Base-by-base conservation (phyloP, 2,797 vertebrate genomes). In the Picus viridis region DNA sequence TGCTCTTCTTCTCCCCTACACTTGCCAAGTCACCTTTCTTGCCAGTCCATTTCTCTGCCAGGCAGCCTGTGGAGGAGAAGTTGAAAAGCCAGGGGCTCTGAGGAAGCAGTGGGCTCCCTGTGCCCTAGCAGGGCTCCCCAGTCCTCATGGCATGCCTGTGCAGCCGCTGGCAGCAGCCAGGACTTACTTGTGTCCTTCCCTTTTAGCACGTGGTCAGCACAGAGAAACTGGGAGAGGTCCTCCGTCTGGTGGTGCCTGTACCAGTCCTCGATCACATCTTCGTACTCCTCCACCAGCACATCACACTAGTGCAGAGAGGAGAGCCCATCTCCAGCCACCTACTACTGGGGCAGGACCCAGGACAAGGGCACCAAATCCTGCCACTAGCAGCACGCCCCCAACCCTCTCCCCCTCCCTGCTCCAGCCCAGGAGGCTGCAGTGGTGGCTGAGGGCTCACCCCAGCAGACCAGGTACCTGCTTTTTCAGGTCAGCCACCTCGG, bases 251-350 rank as follows among this genome's bases (percentile, higher is more conserved):
- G 98, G 53, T 99, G 98, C 94, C 98, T 98, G 96, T 99, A 99
- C 99, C 99, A 99, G 86, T 99, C 99, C 90, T 99, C 99, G 0
- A 99, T 99, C 93, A 99, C 99, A 0, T 99, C 98, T 97, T 99
- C 99, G 7, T 98, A 99, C 96, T 98, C 96, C 84, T 99, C 99
- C 70, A 99, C 97, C 98, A 99, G 93, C 91, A 98, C 97, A 1
- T 99, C 99, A 2, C 99, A 99, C 99, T 99, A 53, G 58, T 0
- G 2, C 20, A 36, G 59, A 89, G 24, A 67, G 45, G 7, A 91
- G 23, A 84, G 36, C 43, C 15, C 2, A 24, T 49, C 41, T 84
- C 17, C 54, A 77, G 49, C 57, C 53, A 5, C 0, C 0, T 3
- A 2, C 11, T 11, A 1, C 22, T 4, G 2, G 6, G 22, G 30